Evolutionary conservation across 2,888 invertebrate species (phyloP).

Genomic region (Leptura quadrifasciata): DNA sequence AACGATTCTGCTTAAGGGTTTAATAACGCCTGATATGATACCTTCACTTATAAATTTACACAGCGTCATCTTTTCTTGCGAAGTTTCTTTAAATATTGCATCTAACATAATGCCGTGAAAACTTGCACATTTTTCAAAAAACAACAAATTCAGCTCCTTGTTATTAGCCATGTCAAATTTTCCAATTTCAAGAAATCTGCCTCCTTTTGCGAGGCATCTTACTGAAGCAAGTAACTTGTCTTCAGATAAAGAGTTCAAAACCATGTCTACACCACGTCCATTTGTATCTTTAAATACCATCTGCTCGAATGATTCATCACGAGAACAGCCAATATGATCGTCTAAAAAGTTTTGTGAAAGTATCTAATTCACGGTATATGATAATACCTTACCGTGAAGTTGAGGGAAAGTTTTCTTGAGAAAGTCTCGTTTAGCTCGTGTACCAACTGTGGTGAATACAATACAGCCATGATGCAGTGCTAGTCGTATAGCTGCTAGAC

Average conservation of each 20-base stretch:
- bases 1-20: slow-evolving; percentile 80
- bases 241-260: slow-evolving; percentile 93
- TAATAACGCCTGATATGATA: slow-evolving; percentile 77
- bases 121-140: slow-evolving; percentile 82
- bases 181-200: slow-evolving; percentile 90
- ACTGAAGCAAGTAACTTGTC: slow-evolving; percentile 88
- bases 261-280: slow-evolving; percentile 92
- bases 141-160: slow-evolving; percentile 79
- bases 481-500: slow-evolving; percentile 86
- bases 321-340: slow-evolving; percentile 77
- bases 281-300: slow-evolving; percentile 87
- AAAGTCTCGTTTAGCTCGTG: slow-evolving; percentile 79
- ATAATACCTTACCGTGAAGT: slow-evolving; percentile 60
- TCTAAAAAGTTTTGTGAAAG: slow-evolving; percentile 42
- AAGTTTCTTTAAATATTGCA: slow-evolving; percentile 48
- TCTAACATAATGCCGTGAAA: slow-evolving; percentile 89
- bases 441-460: slow-evolving; percentile 84
- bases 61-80: slow-evolving; percentile 16
- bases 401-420: slow-evolving; percentile 76
- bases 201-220: slow-evolving; percentile 77
- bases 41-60: slow-evolving; percentile 36
- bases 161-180: slow-evolving; percentile 87
- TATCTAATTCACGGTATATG: background rate
- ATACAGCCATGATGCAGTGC: slow-evolving; percentile 80
- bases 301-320: slow-evolving; percentile 90